These are phyloP conservation scores for Alaudala cheleensis DNA, from an alignment of 2,113 vertebrate species.

Conservation along the genomic window DNA sequence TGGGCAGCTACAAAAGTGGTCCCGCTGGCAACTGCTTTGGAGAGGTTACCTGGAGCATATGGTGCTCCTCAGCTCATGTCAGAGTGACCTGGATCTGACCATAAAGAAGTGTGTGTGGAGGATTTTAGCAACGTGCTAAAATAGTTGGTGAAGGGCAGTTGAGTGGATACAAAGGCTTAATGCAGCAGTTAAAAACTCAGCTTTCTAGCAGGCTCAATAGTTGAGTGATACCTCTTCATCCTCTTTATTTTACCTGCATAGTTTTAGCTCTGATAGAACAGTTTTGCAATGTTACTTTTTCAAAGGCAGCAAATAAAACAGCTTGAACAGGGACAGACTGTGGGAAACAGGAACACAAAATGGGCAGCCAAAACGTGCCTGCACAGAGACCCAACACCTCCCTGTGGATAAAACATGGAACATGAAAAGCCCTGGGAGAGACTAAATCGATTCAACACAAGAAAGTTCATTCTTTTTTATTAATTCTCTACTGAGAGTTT, in stretches of 20 bases:
- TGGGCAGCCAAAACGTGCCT: neutral
- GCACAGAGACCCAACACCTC: neutral
- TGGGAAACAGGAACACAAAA: neutral
- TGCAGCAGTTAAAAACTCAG: neutral
- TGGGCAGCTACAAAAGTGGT: constrained; percentile 14
- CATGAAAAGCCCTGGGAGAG: neutral
- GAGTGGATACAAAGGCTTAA: neutral
- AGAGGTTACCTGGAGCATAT: constrained; percentile 46
- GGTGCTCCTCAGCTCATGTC: constrained; percentile 12
- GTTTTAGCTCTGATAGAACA: neutral
- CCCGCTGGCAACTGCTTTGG: constrained; percentile 19
- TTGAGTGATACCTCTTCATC: neutral
- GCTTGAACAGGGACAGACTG: neutral
- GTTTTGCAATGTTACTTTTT: neutral
- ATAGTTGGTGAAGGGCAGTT: neutral
- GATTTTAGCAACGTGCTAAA: neutral
- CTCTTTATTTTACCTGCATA: neutral
- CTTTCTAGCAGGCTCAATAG: neutral
- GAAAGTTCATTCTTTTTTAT: neutral
- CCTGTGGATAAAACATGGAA: rapidly evolving
- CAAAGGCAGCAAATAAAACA: neutral
- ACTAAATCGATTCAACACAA: neutral
- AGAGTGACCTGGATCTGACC: neutral
- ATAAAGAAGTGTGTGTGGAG: neutral
- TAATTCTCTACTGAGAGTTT: neutral